A percentile compares a stretch with the other conserved stretches of the same genome.
phyloP scores from a whole-genome alignment of 1,140 invertebrate species.

The Olivierus martensii region DNA sequence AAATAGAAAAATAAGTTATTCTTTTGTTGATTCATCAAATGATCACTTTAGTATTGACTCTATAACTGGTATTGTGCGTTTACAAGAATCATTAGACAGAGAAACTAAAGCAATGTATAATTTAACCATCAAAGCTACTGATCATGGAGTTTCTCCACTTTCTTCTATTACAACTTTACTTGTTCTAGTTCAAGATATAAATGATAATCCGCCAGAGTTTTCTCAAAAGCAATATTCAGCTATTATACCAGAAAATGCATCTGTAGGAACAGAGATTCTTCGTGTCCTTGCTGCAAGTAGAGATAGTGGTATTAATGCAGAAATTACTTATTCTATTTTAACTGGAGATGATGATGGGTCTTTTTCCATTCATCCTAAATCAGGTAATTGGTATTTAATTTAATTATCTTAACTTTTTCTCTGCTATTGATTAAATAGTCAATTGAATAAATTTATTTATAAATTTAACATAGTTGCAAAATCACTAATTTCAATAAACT shows the following conservation, averaged over 20 bases:
- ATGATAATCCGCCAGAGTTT: conserved; percentile 90
- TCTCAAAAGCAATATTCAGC: conserved; percentile 58
- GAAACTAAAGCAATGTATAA: conserved; percentile 74
- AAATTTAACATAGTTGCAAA: too few species aligned
- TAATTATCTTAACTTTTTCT: too few species aligned
- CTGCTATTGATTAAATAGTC: too few species aligned
- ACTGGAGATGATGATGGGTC: conserved; percentile 69
- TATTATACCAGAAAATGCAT: conserved; percentile 50
- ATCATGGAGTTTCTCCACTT: conserved; percentile 56
- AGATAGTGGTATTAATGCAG: conserved; percentile 68
- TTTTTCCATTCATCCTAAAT: conserved; percentile 58
- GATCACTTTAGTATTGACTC: conserved; percentile 51
- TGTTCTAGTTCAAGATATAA: conserved; percentile 64
- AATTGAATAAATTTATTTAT: too few species aligned
- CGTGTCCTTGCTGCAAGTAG: conserved; percentile 66
- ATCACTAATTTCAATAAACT: too few species aligned
- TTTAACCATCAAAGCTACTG: conserved; percentile 61
- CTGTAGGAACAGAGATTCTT: conserved; percentile 58
- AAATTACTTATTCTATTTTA: conserved; percentile 56
- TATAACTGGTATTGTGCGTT: conserved; percentile 65
- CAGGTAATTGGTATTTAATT: conserved; percentile 35
- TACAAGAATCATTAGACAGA: conserved; percentile 66
- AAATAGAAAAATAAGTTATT: conserved; percentile 71
- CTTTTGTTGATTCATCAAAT: conserved; percentile 50
- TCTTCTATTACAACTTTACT: conserved; percentile 42